Conservation (phyloP, 2,113 vertebrate genomes). For the Perccottus glenii region DNA sequence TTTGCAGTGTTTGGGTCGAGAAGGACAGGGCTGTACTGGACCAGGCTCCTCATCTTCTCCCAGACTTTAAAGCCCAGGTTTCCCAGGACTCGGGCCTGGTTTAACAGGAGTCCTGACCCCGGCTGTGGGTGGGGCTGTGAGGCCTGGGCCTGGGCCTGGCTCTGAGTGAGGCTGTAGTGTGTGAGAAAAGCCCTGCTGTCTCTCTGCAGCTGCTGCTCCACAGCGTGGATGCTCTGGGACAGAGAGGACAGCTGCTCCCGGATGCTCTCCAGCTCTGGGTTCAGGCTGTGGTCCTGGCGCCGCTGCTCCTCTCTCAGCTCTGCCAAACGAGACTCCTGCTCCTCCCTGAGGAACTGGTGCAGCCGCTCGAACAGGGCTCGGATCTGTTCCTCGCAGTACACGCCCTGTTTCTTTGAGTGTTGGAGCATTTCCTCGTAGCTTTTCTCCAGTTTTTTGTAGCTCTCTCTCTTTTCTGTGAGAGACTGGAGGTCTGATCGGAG, state of each 20-base stretch:
- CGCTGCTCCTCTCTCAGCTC: conserved; percentile 27
- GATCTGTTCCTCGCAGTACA: conserved; percentile 23
- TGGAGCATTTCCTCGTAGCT: conserved; percentile 17
- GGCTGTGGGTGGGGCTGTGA: neutral
- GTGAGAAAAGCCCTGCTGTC: neutral
- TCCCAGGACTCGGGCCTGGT: conserved; percentile 17
- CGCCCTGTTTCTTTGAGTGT: conserved; percentile 26
- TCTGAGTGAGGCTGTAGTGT: neutral
- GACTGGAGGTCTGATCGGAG: conserved; percentile 34
- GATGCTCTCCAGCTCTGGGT: conserved; percentile 13
- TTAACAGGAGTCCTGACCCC: neutral
- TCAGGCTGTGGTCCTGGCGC: conserved; percentile 14
- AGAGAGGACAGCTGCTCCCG: conserved; percentile 17
- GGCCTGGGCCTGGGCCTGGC: neutral
- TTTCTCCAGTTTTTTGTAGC: conserved; percentile 25
- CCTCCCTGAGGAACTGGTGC: conserved; percentile 39
- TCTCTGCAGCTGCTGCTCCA: conserved; percentile 5
- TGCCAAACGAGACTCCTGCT: conserved; percentile 17
- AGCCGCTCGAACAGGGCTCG: conserved; percentile 32
- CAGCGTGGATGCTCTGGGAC: conserved; percentile 8
- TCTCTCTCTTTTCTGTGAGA: conserved; percentile 42
- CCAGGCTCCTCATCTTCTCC: conserved; percentile 20
- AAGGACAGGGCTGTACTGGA: conserved; percentile 31
- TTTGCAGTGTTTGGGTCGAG: conserved; percentile 46
- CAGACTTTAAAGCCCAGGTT: conserved; percentile 29